A percentile compares a stretch with the other conserved stretches of the same genome.
These are phyloP conservation scores for Laticauda laticaudata DNA, from an alignment of 2,113 vertebrate species.

Conservation along the genomic window DNA sequence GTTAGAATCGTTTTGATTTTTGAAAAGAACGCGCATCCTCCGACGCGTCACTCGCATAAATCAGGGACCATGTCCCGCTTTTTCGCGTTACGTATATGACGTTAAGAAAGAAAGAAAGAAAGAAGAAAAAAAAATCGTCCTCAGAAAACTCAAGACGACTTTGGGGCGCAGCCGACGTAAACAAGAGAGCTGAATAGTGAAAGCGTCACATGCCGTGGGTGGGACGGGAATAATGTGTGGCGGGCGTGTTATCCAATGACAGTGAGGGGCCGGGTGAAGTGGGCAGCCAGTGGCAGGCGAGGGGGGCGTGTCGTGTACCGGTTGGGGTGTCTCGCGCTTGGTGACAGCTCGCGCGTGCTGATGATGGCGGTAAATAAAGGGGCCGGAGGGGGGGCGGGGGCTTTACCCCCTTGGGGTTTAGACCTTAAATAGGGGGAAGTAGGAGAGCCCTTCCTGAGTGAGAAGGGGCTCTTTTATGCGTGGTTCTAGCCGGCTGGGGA, in stretches of 20 bases:
- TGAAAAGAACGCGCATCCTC: neutral
- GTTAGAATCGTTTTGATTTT: neutral
- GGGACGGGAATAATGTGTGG: constrained; percentile 37
- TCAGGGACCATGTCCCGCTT: constrained; percentile 2
- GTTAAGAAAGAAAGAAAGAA: neutral
- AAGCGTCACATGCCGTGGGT: neutral
- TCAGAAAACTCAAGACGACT: neutral
- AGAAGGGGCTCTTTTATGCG: constrained; percentile 23
- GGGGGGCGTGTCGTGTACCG: constrained; percentile 57
- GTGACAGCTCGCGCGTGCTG: constrained; percentile 84
- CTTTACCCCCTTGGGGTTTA: constrained; percentile 13
- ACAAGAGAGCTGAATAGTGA: neutral
- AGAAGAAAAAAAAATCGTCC: neutral
- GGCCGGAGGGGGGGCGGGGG: constrained; percentile 35
- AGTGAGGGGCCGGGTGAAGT: constrained; percentile 32
- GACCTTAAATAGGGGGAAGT: constrained; percentile 1
- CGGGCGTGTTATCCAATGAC: constrained; percentile 44
- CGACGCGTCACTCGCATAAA: constrained; percentile 14
- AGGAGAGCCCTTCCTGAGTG: constrained; percentile 1
- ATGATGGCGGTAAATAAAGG: constrained; percentile 84
- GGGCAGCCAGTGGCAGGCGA: constrained; percentile 51
- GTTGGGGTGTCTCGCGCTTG: constrained; percentile 71
- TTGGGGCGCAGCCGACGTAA: constrained; percentile 42
- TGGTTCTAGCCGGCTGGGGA: constrained; percentile 50
- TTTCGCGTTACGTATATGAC: neutral